phyloP scores from a whole-genome alignment of 1,140 invertebrate genomes.

The Drosophila kepulauana region DNA sequence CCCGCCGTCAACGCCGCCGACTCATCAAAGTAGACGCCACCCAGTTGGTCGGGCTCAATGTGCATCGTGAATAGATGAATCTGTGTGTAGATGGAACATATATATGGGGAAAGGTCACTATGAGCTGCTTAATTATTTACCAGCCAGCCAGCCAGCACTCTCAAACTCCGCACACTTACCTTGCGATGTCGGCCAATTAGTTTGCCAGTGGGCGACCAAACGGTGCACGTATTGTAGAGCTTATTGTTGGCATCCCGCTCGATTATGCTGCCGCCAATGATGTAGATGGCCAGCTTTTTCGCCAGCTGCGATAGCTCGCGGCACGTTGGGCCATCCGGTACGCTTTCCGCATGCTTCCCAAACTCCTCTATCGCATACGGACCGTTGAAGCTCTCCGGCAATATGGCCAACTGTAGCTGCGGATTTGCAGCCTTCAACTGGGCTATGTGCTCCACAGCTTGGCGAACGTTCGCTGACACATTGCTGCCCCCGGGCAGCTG shows the following conservation, averaged over 20 bases:
- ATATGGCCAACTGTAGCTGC: conserved; percentile 89
- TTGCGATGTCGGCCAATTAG: conserved; percentile 91
- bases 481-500: conserved; percentile 91
- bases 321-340: conserved; percentile 91
- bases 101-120: neutral
- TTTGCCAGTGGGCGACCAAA: conserved; percentile 92
- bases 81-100: conserved; percentile 28
- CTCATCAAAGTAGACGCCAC: conserved; percentile 96
- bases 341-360: conserved; percentile 92
- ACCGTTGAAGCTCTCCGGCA: conserved; percentile 98
- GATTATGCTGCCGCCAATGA: conserved; percentile 96
- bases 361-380: conserved; percentile 93
- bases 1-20: conserved; percentile 93
- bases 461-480: conserved; percentile 90
- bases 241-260: conserved; percentile 87
- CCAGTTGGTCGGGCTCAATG: conserved; percentile 88
- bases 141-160: neutral
- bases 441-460: conserved; percentile 90
- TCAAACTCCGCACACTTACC: conserved; percentile 72
- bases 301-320: conserved; percentile 90
- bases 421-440: conserved; percentile 89
- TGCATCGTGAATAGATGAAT: conserved; percentile 98
- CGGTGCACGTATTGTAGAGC: conserved; percentile 96
- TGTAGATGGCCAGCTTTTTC: conserved; percentile 91
- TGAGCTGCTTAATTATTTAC: conserved; percentile 5